Evolutionary conservation across 2,113 vertebrate species (phyloP).

Genomic region (Amazona vittata): DNA sequence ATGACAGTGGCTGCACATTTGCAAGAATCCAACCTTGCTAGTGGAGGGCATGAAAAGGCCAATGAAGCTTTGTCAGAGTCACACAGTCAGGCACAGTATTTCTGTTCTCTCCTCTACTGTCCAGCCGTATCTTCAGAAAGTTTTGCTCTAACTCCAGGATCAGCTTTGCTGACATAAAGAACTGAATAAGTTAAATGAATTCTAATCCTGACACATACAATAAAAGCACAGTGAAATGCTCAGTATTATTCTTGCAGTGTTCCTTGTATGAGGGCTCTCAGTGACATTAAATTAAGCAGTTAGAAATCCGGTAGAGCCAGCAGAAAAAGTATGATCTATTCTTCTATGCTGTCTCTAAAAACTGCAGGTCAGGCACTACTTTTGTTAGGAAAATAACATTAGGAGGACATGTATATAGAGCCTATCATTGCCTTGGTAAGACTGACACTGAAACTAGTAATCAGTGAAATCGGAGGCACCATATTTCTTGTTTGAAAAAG

Average conservation of each 20-base stretch:
- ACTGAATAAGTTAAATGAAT: conserved; percentile 34
- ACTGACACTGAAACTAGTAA: conserved; percentile 74
- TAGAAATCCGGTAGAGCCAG: conserved; percentile 47
- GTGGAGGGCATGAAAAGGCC: not conserved
- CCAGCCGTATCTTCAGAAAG: not conserved
- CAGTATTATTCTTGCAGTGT: conserved; percentile 25
- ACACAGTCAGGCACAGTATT: not conserved
- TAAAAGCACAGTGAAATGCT: not conserved
- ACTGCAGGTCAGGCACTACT: conserved; percentile 57
- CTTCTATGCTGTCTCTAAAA: conserved; percentile 45
- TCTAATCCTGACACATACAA: not conserved
- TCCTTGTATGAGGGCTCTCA: conserved; percentile 42
- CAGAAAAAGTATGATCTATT: conserved; percentile 51
- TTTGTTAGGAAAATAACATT: conserved; percentile 76
- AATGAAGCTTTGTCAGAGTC: not conserved
- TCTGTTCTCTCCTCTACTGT: not conserved
- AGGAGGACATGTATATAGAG: conserved; percentile 66
- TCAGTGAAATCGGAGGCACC: conserved; percentile 73
- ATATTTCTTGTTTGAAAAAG: conserved; percentile 69
- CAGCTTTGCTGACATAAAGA: conserved; percentile 22
- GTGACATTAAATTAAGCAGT: conserved; percentile 68
- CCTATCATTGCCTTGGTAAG: conserved; percentile 71
- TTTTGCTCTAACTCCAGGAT: not conserved
- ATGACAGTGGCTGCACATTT: not conserved
- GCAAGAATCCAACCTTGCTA: not conserved